phyloP scores from a whole-genome alignment of 2,113 vertebrate genomes.

The Sapajus apella region DNA sequence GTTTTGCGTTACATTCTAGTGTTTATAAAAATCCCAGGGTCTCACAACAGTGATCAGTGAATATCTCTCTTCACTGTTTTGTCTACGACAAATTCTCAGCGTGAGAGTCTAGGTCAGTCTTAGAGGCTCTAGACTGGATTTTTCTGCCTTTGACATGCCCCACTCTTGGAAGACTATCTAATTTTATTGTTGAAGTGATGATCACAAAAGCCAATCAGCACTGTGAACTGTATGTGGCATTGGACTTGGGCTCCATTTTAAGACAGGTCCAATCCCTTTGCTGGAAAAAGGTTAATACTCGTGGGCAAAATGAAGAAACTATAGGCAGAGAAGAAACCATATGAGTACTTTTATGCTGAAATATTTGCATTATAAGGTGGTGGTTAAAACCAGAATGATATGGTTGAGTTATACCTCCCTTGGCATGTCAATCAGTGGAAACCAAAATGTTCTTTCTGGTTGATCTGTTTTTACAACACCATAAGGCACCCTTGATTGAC shows the following conservation, averaged over 20 bases:
- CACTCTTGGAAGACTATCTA: not conserved
- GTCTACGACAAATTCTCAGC: not conserved
- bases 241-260: not conserved
- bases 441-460: not conserved
- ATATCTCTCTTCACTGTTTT: not conserved
- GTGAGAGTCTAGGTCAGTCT: not conserved
- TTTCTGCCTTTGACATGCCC: not conserved
- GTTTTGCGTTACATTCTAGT: not conserved
- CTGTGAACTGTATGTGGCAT: not conserved
- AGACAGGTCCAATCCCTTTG: not conserved
- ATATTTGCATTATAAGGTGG: not conserved
- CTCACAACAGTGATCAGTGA: not conserved
- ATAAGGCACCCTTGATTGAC: not conserved
- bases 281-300: not conserved
- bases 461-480: not conserved
- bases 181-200: not conserved
- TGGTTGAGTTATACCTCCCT: not conserved
- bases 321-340: not conserved
- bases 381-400: too few relatives aligned
- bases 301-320: not conserved
- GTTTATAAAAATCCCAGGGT: not conserved
- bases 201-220: not conserved
- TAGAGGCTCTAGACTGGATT: not conserved
- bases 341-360: not conserved
- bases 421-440: accelerated